phyloP scores from a whole-genome alignment of 2,797 vertebrate genomes.

The Melanotaenia pygmaea region DNA sequence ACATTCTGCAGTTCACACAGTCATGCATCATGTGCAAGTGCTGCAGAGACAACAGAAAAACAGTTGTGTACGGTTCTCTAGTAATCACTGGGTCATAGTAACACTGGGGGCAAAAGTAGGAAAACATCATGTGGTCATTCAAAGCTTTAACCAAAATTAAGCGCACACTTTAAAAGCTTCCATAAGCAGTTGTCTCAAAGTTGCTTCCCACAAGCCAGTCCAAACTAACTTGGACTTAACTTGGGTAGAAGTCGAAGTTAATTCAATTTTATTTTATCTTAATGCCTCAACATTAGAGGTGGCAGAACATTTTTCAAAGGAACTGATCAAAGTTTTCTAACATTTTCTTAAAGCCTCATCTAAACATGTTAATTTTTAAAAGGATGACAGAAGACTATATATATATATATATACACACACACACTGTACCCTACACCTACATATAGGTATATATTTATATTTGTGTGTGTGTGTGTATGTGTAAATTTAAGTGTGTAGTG shows the following conservation, averaged over 20 bases:
- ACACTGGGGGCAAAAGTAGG: conserved; percentile 31
- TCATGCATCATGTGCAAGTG: conserved; percentile 19
- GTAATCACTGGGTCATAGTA: conserved; percentile 7
- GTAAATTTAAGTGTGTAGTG: conserved; percentile 13
- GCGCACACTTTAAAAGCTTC: conserved; percentile 45
- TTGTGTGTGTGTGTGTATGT: neutral
- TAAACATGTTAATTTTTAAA: too few relatives aligned
- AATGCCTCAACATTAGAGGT: conserved; percentile 66
- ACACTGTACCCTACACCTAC: too few relatives aligned
- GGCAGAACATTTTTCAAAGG: conserved; percentile 67
- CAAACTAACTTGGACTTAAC: conserved; percentile 29
- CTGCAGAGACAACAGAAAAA: conserved; percentile 21
- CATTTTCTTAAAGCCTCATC: conserved; percentile 39
- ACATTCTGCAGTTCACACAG: conserved; percentile 32
- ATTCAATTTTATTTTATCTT: conserved; percentile 69
- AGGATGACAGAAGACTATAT: too few relatives aligned
- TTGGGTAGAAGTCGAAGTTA: neutral
- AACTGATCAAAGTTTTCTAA: conserved; percentile 65
- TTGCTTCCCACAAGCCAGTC: conserved; percentile 53
- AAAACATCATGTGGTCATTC: conserved; percentile 38
- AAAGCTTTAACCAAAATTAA: conserved; percentile 51
- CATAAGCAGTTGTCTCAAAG: conserved; percentile 51
- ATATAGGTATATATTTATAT: too few relatives aligned
- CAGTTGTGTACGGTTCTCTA: conserved; percentile 6
- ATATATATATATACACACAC: too few relatives aligned